Evolutionary conservation across 2,797 vertebrate genomes (phyloP), one percentile per base, ranked within the genome.

Genomic region (Amniataba percoides): DNA sequence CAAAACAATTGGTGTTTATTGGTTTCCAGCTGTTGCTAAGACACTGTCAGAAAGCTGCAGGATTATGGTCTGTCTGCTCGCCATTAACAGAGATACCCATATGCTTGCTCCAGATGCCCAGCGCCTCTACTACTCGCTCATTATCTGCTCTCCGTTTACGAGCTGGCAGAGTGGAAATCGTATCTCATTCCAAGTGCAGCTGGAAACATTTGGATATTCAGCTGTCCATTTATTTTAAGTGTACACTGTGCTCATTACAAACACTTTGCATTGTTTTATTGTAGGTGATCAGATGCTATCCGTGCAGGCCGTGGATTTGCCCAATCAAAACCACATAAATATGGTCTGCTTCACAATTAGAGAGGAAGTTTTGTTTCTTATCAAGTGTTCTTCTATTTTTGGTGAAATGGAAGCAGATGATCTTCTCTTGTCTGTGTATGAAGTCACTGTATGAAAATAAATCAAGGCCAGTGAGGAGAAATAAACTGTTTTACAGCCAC

Each of bases 61-160:
- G 83, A 89, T 82, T 82, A 89, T 88, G 74, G 82, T 81, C 80
- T 83, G 78, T 82, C 83, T 86, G 81, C 72, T 88, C 73, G 63
- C 79, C 74, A 84, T 90, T 87, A 89, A 83, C 74, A 73, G 67
- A 74, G 81, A 71, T 77, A 52, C 76, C 89, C 90, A 90, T 91
- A 91, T 90, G 88, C 70, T 74, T 70, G 73, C 83, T 90, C 93
- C 92, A 92, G 90, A 93, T 91, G 91, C 85, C 86, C 74, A 57
- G 72, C 71, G 81, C 82, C 80, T 81, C 81, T 52, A 64, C 74
- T 59, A 82, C 82, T 63, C 21, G 80, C 84, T 93, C 86, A 89
- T 92, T 91, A 93, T 89, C 82, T 57, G 67, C 82, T 88, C 72
- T 77, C 60, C 27, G 46, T 87, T 91, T 90, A 84, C 25, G 34